Percentiles rank a stretch among this genome's conserved stretches.
These are phyloP conservation scores for Labia minor DNA, from an alignment of 2,888 invertebrate genomes.

Conservation along the genomic window DNA sequence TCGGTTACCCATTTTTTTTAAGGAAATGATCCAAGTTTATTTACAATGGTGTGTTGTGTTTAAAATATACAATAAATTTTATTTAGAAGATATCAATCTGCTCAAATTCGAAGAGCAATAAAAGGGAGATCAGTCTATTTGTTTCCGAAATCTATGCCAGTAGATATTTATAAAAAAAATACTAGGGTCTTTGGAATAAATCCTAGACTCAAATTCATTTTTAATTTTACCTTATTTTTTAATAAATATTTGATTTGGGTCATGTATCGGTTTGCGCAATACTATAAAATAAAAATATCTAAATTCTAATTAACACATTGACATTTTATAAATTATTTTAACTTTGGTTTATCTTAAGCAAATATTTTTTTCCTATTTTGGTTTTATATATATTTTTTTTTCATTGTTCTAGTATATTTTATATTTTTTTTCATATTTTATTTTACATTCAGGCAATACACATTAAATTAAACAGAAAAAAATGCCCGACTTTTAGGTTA, in stretches of 20 bases:
- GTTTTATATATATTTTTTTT: conserved; percentile 5
- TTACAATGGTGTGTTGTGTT: too few relatives aligned
- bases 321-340: background rate
- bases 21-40: too few relatives aligned
- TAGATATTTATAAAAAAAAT: background rate
- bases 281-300: background rate
- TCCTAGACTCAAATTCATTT: background rate
- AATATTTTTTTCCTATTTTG: background rate
- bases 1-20: too few relatives aligned
- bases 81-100: too few relatives aligned
- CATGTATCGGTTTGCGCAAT: background rate
- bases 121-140: background rate
- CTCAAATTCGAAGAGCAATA: background rate
- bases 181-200: background rate
- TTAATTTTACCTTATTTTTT: background rate
- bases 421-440: background rate
- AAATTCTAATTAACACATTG: background rate
- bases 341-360: conserved; percentile 3
- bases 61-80: too few relatives aligned
- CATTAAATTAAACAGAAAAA: too few relatives aligned
- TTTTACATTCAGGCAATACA: background rate
- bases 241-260: conserved; percentile 8
- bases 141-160: background rate
- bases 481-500: too few relatives aligned
- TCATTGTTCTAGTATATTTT: background rate